Conservation (phyloP, 64 coral and sea anemone genomes). For the Montipora capricornis region DNA sequence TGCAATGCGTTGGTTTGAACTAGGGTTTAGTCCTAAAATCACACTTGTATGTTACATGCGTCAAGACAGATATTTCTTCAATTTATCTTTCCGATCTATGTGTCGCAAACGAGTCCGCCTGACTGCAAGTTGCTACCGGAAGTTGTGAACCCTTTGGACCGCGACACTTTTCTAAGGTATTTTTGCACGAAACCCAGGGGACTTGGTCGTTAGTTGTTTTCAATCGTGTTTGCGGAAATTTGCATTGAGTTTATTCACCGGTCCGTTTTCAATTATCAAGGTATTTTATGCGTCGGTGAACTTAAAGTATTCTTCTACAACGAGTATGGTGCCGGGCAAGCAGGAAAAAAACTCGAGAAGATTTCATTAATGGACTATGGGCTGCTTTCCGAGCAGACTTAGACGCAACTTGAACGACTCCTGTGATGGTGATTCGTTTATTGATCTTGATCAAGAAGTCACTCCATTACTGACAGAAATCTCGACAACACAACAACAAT, state of each 20-base stretch:
- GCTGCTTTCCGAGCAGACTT: conserved; percentile 10
- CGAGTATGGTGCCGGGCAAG: not conserved
- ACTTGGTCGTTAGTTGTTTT: not conserved
- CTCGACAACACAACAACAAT: not conserved
- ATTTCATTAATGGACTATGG: not conserved
- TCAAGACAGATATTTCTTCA: no score
- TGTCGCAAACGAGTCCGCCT: no score
- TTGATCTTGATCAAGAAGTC: conserved; percentile 16
- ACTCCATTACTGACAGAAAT: conserved; percentile 22
- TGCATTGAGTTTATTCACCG: not conserved
- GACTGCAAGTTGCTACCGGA: no score
- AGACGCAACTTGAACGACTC: not conserved
- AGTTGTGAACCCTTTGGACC: no score
- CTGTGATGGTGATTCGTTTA: not conserved
- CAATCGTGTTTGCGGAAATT: not conserved
- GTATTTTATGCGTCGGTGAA: not conserved
- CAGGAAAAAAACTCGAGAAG: not conserved
- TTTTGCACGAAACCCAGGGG: not conserved
- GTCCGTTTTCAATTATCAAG: not conserved
- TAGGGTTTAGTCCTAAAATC: no score
- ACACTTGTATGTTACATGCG: no score
- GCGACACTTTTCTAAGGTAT: not conserved
- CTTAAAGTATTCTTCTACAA: not conserved
- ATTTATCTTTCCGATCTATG: no score
- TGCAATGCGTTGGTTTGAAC: no score